Percentiles rank a stretch among this genome's conserved stretches.
phyloP scores from a whole-genome alignment of 2,113 vertebrate genomes.

The Lathamus discolor region DNA sequence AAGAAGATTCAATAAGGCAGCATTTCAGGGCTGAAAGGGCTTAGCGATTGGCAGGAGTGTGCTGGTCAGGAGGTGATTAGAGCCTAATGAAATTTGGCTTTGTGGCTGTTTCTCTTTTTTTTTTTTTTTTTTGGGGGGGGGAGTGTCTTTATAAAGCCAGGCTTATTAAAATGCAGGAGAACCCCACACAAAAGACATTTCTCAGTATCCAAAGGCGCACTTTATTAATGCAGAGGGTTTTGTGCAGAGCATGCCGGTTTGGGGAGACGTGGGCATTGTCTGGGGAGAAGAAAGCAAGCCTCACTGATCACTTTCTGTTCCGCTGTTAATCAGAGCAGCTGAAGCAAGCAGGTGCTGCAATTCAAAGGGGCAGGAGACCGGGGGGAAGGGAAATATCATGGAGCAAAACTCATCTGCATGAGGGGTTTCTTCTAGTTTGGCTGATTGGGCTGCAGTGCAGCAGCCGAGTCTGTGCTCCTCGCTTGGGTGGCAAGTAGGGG shows the following conservation, averaged over 20 bases:
- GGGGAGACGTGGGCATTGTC: slow-evolving; percentile 44
- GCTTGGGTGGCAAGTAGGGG: background rate
- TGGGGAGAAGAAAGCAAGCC: slow-evolving; percentile 50
- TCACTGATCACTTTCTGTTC: slow-evolving; percentile 38
- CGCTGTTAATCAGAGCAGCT: slow-evolving; percentile 38
- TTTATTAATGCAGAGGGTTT: slow-evolving; percentile 31
- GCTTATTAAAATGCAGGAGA: slow-evolving; percentile 68
- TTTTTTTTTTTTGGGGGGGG: too few relatives aligned
- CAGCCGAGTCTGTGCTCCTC: rapidly evolving
- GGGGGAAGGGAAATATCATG: background rate
- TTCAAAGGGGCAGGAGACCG: background rate
- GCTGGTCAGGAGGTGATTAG: slow-evolving; percentile 44
- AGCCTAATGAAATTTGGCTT: slow-evolving; percentile 68
- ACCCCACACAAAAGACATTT: slow-evolving; percentile 44
- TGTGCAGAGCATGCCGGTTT: slow-evolving; percentile 9
- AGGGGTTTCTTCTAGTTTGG: background rate
- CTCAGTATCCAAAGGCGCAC: background rate
- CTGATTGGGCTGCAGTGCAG: background rate
- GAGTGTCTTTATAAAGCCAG: slow-evolving; percentile 2
- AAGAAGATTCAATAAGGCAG: background rate
- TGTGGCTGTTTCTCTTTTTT: background rate
- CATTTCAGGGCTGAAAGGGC: slow-evolving; percentile 20
- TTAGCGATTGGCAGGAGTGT: slow-evolving; percentile 12
- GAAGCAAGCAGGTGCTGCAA: slow-evolving; percentile 51
- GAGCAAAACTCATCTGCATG: background rate